These are phyloP conservation scores for Epinephelus malabaricus DNA, from an alignment of 2,797 vertebrate species.

Conservation along the genomic window DNA sequence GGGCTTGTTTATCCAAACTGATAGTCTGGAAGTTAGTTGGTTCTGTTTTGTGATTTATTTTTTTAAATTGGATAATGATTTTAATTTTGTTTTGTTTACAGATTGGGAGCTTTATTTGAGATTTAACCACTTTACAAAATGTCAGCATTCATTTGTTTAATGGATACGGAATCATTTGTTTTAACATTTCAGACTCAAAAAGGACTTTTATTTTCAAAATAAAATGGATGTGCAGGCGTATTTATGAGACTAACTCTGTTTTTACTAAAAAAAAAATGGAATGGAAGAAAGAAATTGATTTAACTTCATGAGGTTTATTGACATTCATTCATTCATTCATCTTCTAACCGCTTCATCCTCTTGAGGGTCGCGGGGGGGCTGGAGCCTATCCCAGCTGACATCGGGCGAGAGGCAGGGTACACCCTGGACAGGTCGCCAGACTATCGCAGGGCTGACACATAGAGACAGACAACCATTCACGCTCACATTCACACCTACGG, in stretches of 20 bases:
- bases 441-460: too few species aligned
- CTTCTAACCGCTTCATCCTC: too few species aligned
- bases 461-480: too few species aligned
- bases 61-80: slow-evolving; percentile 1
- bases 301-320: background rate
- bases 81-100: slow-evolving; percentile 7
- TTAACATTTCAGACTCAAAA: background rate
- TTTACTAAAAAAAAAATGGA: background rate
- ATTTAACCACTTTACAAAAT: background rate
- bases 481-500: too few species aligned
- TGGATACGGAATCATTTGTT: background rate
- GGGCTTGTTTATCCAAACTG: background rate
- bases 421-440: too few species aligned
- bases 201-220: background rate
- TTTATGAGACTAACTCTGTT: background rate
- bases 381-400: too few species aligned
- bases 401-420: too few species aligned
- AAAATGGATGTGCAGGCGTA: too few species aligned
- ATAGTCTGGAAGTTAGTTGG: background rate
- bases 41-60: slow-evolving; percentile 18
- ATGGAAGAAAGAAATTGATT: background rate
- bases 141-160: background rate
- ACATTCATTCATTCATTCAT: too few species aligned
- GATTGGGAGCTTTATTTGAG: background rate
- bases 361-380: too few species aligned